Evolutionary conservation across 2,888 invertebrate genomes (phyloP).

Genomic region (Panopea generosa): DNA sequence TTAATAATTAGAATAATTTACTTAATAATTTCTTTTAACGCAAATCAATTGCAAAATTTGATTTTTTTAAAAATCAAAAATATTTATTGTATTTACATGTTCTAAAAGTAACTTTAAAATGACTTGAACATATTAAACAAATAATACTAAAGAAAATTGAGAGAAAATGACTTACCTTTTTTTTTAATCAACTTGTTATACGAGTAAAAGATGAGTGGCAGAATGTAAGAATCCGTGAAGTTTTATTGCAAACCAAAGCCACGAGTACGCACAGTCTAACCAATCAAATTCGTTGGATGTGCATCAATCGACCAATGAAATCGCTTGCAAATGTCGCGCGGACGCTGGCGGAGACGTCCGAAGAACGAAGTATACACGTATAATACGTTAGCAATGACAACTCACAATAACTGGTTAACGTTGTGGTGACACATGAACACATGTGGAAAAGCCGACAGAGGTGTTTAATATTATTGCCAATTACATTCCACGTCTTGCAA

Average conservation of each 20-base stretch:
- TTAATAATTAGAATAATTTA: too few relatives aligned
- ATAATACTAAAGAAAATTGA: not conserved
- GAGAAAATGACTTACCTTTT: not conserved
- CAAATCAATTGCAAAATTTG: too few relatives aligned
- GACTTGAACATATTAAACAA: too few relatives aligned
- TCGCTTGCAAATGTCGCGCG: not conserved
- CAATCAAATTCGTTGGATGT: slow-evolving; percentile 8
- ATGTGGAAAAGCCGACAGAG: too few relatives aligned
- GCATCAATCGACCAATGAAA: slow-evolving; percentile 7
- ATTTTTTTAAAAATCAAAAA: too few relatives aligned
- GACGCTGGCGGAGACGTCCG: not conserved
- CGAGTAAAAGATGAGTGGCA: not conserved
- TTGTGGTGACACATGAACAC: too few relatives aligned
- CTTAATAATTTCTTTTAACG: too few relatives aligned
- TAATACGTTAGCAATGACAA: not conserved
- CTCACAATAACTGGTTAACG: too few relatives aligned
- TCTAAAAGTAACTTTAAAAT: too few relatives aligned
- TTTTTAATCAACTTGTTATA: not conserved
- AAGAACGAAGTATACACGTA: slow-evolving; percentile 2
- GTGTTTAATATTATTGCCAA: too few relatives aligned
- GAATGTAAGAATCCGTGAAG: not conserved
- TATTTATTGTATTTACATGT: too few relatives aligned
- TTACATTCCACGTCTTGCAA: too few relatives aligned
- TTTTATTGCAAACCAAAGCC: slow-evolving; percentile 13
- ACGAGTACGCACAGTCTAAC: slow-evolving; percentile 7